Conservation (phyloP, 2,797 vertebrate genomes). For the Sebastiscus albofasciatus region DNA sequence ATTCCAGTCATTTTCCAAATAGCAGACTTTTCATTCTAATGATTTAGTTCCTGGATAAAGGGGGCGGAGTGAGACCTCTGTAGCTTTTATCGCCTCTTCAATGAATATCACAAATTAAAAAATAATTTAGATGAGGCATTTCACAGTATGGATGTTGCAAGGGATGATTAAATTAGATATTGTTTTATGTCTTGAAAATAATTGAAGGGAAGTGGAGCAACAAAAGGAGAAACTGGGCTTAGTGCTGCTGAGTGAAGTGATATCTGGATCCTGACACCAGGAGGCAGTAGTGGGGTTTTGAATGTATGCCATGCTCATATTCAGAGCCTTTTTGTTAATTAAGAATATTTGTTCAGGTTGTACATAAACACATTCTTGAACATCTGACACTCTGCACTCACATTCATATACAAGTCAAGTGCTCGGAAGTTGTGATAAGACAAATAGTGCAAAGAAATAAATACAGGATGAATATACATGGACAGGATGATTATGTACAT, state of each 20-base stretch:
- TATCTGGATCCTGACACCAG: neutral
- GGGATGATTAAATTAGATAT: neutral
- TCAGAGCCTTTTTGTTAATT: too few species aligned
- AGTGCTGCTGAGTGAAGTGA: neutral
- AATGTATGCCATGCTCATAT: neutral
- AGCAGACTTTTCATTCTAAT: neutral
- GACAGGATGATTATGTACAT: fast-evolving
- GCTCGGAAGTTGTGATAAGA: fast-evolving
- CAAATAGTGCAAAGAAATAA: too few species aligned
- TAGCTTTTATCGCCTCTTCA: neutral
- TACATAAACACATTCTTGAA: too few species aligned
- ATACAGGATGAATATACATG: too few species aligned
- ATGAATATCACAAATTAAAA: neutral
- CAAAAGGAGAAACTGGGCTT: neutral
- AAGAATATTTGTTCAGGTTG: too few species aligned
- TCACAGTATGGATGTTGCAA: too few species aligned
- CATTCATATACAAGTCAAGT: too few species aligned
- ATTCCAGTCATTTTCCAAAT: too few species aligned
- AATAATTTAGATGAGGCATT: too few species aligned
- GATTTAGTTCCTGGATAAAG: neutral
- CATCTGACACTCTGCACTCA: too few species aligned
- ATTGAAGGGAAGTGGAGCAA: neutral
- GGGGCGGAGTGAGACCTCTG: neutral
- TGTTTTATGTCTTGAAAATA: too few species aligned
- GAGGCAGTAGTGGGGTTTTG: neutral